Evolutionary conservation across 2,888 invertebrate species (phyloP).

Genomic region (Cactoblastis cactorum): DNA sequence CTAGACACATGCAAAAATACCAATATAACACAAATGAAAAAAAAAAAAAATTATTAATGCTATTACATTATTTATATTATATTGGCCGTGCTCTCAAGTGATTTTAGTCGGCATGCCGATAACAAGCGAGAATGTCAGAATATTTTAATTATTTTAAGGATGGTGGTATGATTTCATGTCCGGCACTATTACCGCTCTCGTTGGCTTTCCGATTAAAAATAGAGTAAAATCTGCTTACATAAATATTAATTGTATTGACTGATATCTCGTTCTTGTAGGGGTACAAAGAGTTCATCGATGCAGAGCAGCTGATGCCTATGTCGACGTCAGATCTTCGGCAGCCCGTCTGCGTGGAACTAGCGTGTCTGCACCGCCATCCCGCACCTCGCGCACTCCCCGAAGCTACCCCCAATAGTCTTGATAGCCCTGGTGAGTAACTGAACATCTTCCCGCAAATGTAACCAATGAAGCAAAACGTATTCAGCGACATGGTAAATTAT

Average conservation of each 20-base stretch:
- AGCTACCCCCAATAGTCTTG: slow-evolving; percentile 72
- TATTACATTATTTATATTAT: background rate
- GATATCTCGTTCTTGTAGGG: slow-evolving; percentile 76
- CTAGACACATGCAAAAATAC: no score
- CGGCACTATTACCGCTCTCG: background rate
- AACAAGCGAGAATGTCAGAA: background rate
- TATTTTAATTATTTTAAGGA: no score
- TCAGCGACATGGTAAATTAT: no score
- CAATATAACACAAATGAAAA: no score
- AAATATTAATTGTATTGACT: background rate
- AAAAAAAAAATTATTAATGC: no score
- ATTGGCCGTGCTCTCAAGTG: background rate
- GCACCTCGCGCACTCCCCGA: slow-evolving; percentile 74
- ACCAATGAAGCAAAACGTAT: slow-evolving; percentile 27
- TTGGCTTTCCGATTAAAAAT: background rate
- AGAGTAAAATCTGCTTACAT: background rate
- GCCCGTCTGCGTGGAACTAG: slow-evolving; percentile 90
- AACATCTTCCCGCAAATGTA: slow-evolving; percentile 27
- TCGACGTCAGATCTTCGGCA: slow-evolving; percentile 91
- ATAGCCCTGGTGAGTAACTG: slow-evolving; percentile 62
- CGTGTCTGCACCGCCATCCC: slow-evolving; percentile 80
- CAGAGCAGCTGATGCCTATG: slow-evolving; percentile 92
- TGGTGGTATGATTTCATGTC: no score
- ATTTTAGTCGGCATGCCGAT: background rate
- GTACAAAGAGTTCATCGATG: slow-evolving; percentile 94